These are phyloP conservation scores for Andrena cerasifolii DNA, from an alignment of 1,140 invertebrate species.

Conservation along the genomic window DNA sequence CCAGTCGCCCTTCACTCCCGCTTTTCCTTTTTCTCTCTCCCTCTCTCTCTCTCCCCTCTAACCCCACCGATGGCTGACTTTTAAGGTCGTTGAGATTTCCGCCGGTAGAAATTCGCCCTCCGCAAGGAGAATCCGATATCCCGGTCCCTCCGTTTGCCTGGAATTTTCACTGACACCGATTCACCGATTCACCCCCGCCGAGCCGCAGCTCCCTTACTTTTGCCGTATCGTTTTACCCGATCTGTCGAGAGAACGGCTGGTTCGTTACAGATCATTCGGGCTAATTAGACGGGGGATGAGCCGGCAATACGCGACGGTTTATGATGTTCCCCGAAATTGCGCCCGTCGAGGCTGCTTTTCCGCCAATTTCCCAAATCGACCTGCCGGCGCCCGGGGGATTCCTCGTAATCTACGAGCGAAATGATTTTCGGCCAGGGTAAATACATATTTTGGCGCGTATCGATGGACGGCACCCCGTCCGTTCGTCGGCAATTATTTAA, in stretches of 20 bases:
- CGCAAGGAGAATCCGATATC: neutral
- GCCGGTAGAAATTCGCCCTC: neutral
- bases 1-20: neutral
- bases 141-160: neutral
- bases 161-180: conserved; percentile 1
- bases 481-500: neutral
- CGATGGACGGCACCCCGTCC: neutral
- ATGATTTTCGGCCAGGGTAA: neutral
- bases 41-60: neutral
- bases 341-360: neutral
- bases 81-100: no score
- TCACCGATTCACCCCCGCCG: no score
- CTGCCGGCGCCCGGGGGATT: neutral
- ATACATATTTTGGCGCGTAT: conserved; percentile 1
- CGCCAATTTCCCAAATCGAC: neutral
- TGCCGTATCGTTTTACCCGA: no score
- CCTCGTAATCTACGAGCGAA: conserved; percentile 7
- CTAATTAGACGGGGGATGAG: neutral
- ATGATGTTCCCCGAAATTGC: neutral
- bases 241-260: neutral
- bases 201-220: no score
- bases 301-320: neutral
- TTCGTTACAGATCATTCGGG: no score
- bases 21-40: no score
- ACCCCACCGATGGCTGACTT: no score